A percentile compares a stretch with the other conserved stretches of the same genome.
Evolutionary conservation across 2,113 vertebrate genomes (phyloP).

Genomic region (Microcebus murinus): DNA sequence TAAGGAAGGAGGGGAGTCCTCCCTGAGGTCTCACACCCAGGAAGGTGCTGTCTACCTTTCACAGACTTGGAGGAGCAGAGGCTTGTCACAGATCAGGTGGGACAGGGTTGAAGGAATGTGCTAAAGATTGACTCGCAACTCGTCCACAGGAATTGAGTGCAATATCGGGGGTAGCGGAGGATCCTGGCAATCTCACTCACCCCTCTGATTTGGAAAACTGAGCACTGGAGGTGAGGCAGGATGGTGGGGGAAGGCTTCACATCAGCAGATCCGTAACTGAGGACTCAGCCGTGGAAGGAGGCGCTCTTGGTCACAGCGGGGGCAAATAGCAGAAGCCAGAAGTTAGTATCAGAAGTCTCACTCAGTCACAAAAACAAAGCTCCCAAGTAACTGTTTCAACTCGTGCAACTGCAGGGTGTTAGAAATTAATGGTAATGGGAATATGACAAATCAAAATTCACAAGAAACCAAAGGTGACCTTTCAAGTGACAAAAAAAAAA

Average conservation of each 20-base stretch:
- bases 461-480: neutral
- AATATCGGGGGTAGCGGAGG: neutral
- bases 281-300: rapidly evolving
- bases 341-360: neutral
- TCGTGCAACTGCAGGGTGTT: too few relatives aligned
- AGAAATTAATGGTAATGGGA: neutral
- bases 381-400: neutral
- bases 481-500: neutral
- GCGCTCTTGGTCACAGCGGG: neutral
- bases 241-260: neutral
- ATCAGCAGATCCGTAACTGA: too few relatives aligned
- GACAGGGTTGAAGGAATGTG: neutral
- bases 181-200: too few relatives aligned
- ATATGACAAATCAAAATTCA: neutral
- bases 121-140: neutral
- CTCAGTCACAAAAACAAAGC: neutral
- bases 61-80: neutral
- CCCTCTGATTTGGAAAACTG: neutral
- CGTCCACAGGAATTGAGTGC: neutral
- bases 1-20: neutral
- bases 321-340: neutral
- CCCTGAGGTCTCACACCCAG: neutral
- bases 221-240: neutral
- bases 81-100: neutral
- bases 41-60: rapidly evolving